phyloP scores from a whole-genome alignment of 2,797 vertebrate genomes.

The Meda fulgida region DNA sequence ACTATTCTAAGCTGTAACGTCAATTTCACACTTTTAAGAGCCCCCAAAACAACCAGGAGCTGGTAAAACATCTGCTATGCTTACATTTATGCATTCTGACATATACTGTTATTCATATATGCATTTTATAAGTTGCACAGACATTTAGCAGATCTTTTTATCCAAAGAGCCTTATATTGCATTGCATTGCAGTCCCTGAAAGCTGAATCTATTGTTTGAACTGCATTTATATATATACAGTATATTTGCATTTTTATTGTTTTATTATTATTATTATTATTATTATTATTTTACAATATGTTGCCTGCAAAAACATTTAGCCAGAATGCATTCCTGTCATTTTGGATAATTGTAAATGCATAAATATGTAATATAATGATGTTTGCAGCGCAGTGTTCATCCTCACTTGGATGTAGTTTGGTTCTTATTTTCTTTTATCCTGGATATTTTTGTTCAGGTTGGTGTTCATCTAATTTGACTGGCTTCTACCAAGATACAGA shows the following conservation, averaged over 20 bases:
- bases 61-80: background rate
- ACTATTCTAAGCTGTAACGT: slow-evolving; percentile 3
- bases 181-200: background rate
- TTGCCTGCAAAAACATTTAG: background rate
- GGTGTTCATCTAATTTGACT: background rate
- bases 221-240: background rate
- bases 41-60: background rate
- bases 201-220: background rate
- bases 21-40: slow-evolving; percentile 12
- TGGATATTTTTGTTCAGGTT: background rate
- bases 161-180: background rate
- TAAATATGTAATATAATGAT: background rate
- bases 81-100: background rate
- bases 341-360: background rate
- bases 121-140: background rate
- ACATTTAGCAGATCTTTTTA: background rate
- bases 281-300: background rate
- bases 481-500: background rate
- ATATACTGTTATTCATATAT: background rate
- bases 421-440: background rate
- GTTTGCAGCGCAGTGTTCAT: background rate
- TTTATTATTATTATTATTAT: background rate
- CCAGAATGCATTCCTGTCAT: background rate
- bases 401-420: no score
- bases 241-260: background rate